Evolutionary conservation across 64 coral and sea anemone species (phyloP).

Genomic region (Montipora sp.): DNA sequence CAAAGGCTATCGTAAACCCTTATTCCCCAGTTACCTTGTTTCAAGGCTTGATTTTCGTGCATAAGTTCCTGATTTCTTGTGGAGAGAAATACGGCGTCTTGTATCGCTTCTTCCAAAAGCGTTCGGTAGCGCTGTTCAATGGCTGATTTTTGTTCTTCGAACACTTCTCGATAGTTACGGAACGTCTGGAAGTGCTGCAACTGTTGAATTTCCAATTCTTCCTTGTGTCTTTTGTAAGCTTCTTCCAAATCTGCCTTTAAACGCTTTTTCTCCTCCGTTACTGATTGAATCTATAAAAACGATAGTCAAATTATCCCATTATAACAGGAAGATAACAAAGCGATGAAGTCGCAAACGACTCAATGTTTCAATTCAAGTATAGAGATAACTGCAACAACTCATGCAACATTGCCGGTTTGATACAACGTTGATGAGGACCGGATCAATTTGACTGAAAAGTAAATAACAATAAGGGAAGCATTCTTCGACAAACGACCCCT

Average conservation of each 20-base stretch:
- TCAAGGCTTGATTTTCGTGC: constrained; percentile 90
- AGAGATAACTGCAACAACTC: no score
- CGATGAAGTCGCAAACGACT: no score
- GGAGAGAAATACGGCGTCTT: constrained; percentile 97
- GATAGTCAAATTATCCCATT: background rate
- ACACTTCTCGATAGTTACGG: constrained; percentile 97
- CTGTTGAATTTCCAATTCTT: constrained; percentile 98
- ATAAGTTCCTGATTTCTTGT: constrained; percentile 95
- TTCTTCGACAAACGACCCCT: no score
- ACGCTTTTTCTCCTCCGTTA: constrained; percentile 94
- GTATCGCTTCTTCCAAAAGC: constrained; percentile 96
- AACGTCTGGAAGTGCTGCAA: constrained; percentile 97
- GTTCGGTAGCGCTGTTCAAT: constrained; percentile 97
- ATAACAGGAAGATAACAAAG: no score
- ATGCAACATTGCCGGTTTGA: no score
- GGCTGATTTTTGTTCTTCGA: constrained; percentile 97
- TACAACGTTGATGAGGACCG: no score
- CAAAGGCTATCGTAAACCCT: no score
- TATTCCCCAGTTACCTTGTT: constrained; percentile 68
- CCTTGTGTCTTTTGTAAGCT: constrained; percentile 94
- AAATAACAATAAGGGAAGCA: no score
- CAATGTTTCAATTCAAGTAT: no score
- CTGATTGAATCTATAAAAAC: constrained; percentile 62
- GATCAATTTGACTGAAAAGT: no score
- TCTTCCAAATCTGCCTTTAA: constrained; percentile 91